Percentiles rank a stretch among this genome's conserved stretches.
Conservation (phyloP, 2,113 vertebrate genomes). For the Hippocampus zosterae region DNA sequence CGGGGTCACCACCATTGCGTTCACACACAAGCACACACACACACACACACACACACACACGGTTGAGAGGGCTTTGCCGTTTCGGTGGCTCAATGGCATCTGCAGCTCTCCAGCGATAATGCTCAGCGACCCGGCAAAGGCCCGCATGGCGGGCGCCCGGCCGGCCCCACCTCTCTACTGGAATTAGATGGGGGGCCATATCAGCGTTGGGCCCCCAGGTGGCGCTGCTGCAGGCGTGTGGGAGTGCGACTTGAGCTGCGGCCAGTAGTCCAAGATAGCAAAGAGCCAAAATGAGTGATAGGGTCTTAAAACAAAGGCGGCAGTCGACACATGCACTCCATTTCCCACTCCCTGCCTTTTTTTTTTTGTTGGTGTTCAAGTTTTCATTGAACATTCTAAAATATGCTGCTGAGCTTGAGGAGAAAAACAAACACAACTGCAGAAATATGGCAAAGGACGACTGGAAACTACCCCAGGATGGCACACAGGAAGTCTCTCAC, state of each 20-base stretch:
- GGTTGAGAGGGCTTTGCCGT: conserved; percentile 55
- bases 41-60: too few species aligned
- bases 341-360: too few species aligned
- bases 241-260: neutral
- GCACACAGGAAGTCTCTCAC: too few species aligned
- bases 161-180: conserved; percentile 37
- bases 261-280: neutral
- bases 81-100: conserved; percentile 73
- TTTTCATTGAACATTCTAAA: too few species aligned
- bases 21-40: conserved; percentile 40
- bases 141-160: conserved; percentile 44
- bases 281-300: too few species aligned
- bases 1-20: conserved; percentile 55
- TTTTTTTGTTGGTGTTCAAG: too few species aligned
- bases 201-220: conserved; percentile 53
- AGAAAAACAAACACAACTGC: too few species aligned
- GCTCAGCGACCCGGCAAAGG: conserved; percentile 67
- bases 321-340: too few species aligned
- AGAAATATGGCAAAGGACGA: too few species aligned
- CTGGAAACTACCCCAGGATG: too few species aligned
- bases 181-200: conserved; percentile 17
- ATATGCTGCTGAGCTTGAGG: too few species aligned
- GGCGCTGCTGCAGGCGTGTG: conserved; percentile 54
- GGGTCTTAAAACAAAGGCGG: too few species aligned
- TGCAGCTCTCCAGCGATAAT: conserved; percentile 68